Evolutionary conservation across 2,888 invertebrate species (phyloP), one percentile per base, ranked within the genome.

Genomic region (Lutraria lutraria): DNA sequence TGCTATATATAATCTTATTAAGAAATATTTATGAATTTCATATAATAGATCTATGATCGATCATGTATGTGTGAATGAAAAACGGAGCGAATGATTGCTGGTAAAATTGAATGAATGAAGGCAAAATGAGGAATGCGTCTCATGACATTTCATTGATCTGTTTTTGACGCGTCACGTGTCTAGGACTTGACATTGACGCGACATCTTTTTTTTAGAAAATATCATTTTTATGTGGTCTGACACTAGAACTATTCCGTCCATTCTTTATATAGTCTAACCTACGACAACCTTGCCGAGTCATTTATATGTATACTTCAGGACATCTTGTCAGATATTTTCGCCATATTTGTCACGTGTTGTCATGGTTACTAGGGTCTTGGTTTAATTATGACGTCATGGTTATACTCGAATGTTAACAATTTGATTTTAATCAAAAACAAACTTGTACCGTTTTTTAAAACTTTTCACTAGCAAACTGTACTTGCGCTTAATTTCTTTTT

Each of bases 51-150:
- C 29, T 72, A 72, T 29, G 72, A n/a, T 31, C 16, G 72, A n/a
- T 31, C 16, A 29, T n/a, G 31, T 31, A 31, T 76, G 34, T 76
- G 19, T 63, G 60, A 63, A 60, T 63, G 83, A 4, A 19, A 15
- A n/a, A 52, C 21, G 6, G 15, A 63, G n/a, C 29, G 54, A 3
- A 76, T 76, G 83, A 68, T 13, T 68, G 83, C 43, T 68, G 68
- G 43, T 3, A 76, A 76, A 25, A 43, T n/a, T 68, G 19, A 29
- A 56, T 25, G 60, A 34, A 52, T 79, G 85, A 52, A 81, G 15
- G 25, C 43, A 13, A 43, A 79, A 60, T 83, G 83, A 83, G 87
- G 83, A 25, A 56, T 79, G 79, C 68, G 87, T 87, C 87, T 87
- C 87, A 79, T 87, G 34, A 81, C 43, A 82, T 76, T 87, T 43